Base-by-base conservation (phyloP, 2,113 vertebrate species). In the Haliaeetus leucogaster region DNA sequence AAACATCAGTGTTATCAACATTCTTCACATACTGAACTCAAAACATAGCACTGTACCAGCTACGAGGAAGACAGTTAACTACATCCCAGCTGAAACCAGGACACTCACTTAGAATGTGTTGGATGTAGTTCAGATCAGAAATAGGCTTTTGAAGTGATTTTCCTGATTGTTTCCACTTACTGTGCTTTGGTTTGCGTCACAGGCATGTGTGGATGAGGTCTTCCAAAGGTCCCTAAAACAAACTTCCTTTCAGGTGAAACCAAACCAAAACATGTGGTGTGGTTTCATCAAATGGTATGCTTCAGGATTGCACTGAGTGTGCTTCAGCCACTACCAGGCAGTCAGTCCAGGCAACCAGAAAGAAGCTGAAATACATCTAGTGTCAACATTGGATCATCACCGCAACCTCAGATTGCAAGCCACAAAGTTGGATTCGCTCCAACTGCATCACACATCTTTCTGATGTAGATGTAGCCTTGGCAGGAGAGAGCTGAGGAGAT, bases 401-500 rank as follows among this genome's bases (percentile, higher is more conserved):
- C 2, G 2, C n/a, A 47, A 55, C 38, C 71, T 67, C 4, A 0
- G 15, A 59, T 0, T 86, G 48, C 0, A 1, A 25, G 29, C 52
- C 8, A 8, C 53, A 65, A 68, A 91, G 26, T 6, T 82, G 79
- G 47, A 90, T 90, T 92, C 0, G 0, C 40, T 88, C 38, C 43
- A 66, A 8, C 42, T 19, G 29, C 0, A 0, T 58, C 56, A 53
- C 34, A 53, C 18, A 45, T 29, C 48, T 82, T 80, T 47, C 52
- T 67, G 56, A 61, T 23, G 48, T n/a, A 72, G 53, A 47, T 2
- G 5, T 20, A 72, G 40, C 26, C 50, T 77, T 86, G 70, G 66
- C 76, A 92, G 58, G 48, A 86, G 62, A 79, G 27, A 79, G 36
- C 13, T 42, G n/a, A 2, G 15, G 40, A 62, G 48, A 55, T 3